phyloP scores from a whole-genome alignment of 2,797 vertebrate genomes.

The Nyctibius grandis region DNA sequence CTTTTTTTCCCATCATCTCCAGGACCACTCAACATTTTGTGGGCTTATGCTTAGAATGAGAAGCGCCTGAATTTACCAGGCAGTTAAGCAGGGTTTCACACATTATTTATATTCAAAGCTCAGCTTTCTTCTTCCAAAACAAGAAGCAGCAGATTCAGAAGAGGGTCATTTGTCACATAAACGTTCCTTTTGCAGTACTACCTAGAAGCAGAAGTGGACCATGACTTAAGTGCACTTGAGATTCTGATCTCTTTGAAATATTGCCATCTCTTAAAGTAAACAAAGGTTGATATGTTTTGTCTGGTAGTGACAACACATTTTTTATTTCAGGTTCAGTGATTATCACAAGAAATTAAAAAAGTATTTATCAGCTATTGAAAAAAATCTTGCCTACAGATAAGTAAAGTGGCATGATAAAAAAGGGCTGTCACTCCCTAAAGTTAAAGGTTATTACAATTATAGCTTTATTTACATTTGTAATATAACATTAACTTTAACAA shows the following conservation, averaged over 20 bases:
- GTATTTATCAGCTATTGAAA: neutral
- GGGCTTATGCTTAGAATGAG: neutral
- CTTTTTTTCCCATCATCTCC: neutral
- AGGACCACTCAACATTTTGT: neutral
- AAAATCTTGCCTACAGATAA: neutral
- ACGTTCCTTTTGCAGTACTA: neutral
- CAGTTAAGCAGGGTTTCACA: neutral
- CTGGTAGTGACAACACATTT: neutral
- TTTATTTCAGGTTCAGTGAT: neutral
- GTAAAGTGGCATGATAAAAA: neutral
- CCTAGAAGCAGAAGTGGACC: neutral
- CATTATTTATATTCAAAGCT: neutral
- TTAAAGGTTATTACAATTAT: neutral
- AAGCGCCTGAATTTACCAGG: neutral
- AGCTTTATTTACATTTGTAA: neutral
- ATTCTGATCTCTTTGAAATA: neutral
- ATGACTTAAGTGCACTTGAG: neutral
- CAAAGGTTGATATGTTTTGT: neutral
- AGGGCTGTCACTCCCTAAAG: neutral
- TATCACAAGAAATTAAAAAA: neutral
- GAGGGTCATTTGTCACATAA: neutral
- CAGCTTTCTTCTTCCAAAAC: neutral
- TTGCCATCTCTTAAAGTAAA: neutral
- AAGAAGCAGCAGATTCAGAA: neutral
- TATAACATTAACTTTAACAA: neutral